Evolutionary conservation across 1,140 invertebrate genomes (phyloP).

Genomic region (Platorchestia sp.): DNA sequence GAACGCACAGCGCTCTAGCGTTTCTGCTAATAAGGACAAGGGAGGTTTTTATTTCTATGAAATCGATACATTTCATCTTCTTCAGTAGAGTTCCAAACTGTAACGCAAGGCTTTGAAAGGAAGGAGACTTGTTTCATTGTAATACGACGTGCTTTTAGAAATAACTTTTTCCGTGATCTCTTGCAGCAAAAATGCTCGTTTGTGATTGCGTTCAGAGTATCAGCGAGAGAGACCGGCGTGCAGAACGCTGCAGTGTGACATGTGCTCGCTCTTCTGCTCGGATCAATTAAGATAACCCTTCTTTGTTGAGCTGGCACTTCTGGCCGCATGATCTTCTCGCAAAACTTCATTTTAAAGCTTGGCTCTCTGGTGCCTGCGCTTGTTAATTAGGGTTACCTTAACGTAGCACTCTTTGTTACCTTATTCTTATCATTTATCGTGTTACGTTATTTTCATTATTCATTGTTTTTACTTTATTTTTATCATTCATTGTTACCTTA

Average conservation of each 20-base stretch:
- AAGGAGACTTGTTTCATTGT: not conserved
- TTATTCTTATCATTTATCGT: no score
- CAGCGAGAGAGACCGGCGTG: not conserved
- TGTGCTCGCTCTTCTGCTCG: not conserved
- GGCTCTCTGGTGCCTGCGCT: not conserved
- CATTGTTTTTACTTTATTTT: no score
- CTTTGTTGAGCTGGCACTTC: not conserved
- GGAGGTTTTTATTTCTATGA: no score
- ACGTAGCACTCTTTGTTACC: no score
- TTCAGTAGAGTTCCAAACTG: no score
- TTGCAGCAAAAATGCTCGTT: not conserved
- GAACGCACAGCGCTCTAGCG: no score
- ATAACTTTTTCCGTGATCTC: not conserved
- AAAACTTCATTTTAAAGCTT: not conserved
- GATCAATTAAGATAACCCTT: not conserved
- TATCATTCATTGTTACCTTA: no score
- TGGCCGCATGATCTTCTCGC: not conserved
- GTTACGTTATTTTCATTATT: no score
- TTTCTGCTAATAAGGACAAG: no score
- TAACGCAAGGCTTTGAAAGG: no score
- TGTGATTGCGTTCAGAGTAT: not conserved
- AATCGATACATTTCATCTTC: no score
- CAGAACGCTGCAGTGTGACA: not conserved
- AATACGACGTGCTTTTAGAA: not conserved
- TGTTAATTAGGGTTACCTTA: no score